Evolutionary conservation across 2,113 vertebrate species (phyloP).

Genomic region (Aphelocoma coerulescens): DNA sequence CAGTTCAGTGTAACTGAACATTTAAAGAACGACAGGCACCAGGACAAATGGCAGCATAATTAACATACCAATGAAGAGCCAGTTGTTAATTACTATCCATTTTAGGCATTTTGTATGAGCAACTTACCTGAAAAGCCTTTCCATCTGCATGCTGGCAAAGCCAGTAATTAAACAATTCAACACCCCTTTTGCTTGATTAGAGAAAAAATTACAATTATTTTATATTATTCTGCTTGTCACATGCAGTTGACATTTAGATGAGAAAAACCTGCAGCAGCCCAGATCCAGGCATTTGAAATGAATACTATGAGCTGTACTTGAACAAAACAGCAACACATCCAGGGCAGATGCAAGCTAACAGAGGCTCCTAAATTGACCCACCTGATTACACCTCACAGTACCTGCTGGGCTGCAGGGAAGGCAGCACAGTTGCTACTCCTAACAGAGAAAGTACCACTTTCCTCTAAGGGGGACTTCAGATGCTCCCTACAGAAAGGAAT

Average conservation of each 20-base stretch:
- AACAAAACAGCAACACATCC: neutral
- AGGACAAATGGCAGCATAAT: slow-evolving; percentile 28
- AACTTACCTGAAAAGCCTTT: slow-evolving; percentile 58
- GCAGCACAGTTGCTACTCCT: neutral
- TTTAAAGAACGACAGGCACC: slow-evolving; percentile 30
- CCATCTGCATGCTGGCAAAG: slow-evolving; percentile 14
- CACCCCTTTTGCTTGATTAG: slow-evolving; percentile 26
- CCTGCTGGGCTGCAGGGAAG: neutral
- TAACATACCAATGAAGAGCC: slow-evolving; percentile 37
- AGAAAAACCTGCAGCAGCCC: neutral
- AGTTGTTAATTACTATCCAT: slow-evolving; percentile 32
- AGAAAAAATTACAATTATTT: slow-evolving; percentile 37
- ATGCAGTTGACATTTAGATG: neutral
- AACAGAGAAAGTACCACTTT: neutral
- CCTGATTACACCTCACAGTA: neutral
- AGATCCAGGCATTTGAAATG: neutral
- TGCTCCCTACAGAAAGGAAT: neutral
- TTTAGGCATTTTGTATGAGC: slow-evolving; percentile 29
- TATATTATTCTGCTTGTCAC: slow-evolving; percentile 40
- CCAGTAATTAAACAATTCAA: slow-evolving; percentile 60
- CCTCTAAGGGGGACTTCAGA: neutral
- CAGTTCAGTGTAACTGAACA: slow-evolving; percentile 29
- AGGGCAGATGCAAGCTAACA: neutral
- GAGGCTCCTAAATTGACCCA: neutral
- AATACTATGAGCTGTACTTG: neutral